A percentile compares a stretch with the other conserved stretches of the same genome.
Evolutionary conservation across 2,888 invertebrate species (phyloP).

Genomic region (Eucriotettix oculatus): DNA sequence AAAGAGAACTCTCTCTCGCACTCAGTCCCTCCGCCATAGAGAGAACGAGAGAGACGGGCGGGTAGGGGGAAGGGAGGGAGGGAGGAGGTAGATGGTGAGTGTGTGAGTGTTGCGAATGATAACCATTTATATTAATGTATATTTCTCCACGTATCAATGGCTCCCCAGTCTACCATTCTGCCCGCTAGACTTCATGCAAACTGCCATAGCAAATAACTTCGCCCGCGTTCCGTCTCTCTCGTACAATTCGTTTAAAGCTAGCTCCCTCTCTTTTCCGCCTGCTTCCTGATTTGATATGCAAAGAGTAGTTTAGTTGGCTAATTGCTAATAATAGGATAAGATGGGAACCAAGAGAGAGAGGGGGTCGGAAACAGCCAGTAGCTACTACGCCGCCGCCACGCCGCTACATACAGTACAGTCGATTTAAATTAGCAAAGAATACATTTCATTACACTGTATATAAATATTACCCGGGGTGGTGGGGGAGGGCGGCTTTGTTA

Average conservation of each 20-base stretch:
- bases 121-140: constrained; percentile 17
- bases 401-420: background rate
- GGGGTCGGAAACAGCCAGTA: background rate
- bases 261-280: constrained; percentile 1
- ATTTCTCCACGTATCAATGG: constrained; percentile 16
- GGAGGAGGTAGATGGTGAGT: background rate
- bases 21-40: too few species aligned
- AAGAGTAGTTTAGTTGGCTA: constrained; percentile 15
- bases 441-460: background rate
- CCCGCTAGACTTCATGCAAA: background rate
- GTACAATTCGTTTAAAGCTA: background rate
- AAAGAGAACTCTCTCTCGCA: too few species aligned
- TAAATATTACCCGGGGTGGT: background rate
- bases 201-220: background rate
- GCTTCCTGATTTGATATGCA: constrained; percentile 14
- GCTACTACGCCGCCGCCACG: background rate
- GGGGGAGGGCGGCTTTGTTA: background rate
- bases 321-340: constrained; percentile 16
- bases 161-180: constrained; percentile 14
- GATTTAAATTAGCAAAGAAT: constrained; percentile 1
- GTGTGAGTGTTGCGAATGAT: constrained; percentile 10
- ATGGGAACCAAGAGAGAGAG: constrained; percentile 7
- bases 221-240: background rate
- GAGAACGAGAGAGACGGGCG: background rate
- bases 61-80: background rate